Evolutionary conservation across 2,113 vertebrate species (phyloP).

Genomic region (Dipodomys merriami): DNA sequence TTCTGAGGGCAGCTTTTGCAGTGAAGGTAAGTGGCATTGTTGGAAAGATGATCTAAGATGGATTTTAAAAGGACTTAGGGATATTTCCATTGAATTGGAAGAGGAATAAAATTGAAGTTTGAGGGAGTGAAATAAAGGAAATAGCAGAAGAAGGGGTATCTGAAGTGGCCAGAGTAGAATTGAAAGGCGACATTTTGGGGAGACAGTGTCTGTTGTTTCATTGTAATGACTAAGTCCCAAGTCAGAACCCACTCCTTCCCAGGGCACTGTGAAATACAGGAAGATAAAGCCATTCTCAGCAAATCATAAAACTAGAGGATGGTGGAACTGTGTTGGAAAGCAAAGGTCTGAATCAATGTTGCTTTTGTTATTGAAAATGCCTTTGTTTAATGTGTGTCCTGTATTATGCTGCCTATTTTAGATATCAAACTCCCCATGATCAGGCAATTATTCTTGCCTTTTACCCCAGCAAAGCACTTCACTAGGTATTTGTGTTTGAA

Average conservation of each 20-base stretch:
- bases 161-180: background rate
- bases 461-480: background rate
- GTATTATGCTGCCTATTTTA: background rate
- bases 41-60: background rate
- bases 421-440: background rate
- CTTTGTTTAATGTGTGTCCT: background rate
- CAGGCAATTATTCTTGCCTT: background rate
- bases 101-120: background rate
- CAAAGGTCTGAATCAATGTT: background rate
- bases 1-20: background rate
- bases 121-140: background rate
- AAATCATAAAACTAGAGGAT: background rate
- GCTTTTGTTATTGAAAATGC: background rate
- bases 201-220: background rate
- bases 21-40: background rate
- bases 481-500: background rate
- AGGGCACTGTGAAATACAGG: background rate
- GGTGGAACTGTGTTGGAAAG: background rate
- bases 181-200: background rate
- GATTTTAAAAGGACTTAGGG: conserved; percentile 22
- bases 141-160: background rate
- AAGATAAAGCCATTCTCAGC: background rate
- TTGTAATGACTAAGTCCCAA: background rate
- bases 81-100: conserved; percentile 17
- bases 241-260: background rate